These are phyloP conservation scores for Alentia gelatinosa DNA, from an alignment of 2,888 invertebrate species.

Conservation along the genomic window DNA sequence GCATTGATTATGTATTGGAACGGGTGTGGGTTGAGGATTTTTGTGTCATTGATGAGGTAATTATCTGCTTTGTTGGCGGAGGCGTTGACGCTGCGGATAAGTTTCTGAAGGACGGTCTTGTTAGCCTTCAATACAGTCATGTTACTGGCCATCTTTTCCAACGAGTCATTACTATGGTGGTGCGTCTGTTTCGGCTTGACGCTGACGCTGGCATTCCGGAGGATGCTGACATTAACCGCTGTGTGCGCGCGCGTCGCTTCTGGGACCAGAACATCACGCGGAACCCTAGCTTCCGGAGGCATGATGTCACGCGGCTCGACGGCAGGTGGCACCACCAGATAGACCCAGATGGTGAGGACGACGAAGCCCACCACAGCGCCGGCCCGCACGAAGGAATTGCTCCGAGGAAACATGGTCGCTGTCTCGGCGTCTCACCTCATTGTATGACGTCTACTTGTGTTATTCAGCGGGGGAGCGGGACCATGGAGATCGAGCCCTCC, in stretches of 20 bases:
- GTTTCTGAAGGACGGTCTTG: constrained; percentile 42
- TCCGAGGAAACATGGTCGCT: constrained; percentile 25
- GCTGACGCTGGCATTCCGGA: not conserved
- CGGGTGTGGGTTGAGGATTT: constrained; percentile 70
- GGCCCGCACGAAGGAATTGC: not conserved
- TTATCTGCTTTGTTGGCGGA: not conserved
- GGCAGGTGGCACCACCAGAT: constrained; percentile 24
- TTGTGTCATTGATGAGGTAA: not conserved
- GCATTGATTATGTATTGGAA: constrained; percentile 72
- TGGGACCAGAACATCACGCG: not conserved
- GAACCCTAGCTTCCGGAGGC: not conserved
- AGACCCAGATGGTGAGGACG: constrained; percentile 33
- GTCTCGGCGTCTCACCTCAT: not conserved
- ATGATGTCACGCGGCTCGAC: not conserved
- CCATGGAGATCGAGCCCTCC: no score
- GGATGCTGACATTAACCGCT: not conserved
- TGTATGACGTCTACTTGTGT: no score
- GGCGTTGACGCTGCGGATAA: constrained; percentile 52
- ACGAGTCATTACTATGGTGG: constrained; percentile 56
- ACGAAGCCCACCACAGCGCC: not conserved
- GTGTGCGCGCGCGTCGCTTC: constrained; percentile 15
- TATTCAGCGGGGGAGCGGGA: no score
- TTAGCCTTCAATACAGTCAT: constrained; percentile 57
- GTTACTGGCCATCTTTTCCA: constrained; percentile 48
- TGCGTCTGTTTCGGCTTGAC: constrained; percentile 38